Evolutionary conservation across 1,140 invertebrate species (phyloP), one percentile per base, ranked within the genome.

Genomic region (Thaumetopoea pityocampa): DNA sequence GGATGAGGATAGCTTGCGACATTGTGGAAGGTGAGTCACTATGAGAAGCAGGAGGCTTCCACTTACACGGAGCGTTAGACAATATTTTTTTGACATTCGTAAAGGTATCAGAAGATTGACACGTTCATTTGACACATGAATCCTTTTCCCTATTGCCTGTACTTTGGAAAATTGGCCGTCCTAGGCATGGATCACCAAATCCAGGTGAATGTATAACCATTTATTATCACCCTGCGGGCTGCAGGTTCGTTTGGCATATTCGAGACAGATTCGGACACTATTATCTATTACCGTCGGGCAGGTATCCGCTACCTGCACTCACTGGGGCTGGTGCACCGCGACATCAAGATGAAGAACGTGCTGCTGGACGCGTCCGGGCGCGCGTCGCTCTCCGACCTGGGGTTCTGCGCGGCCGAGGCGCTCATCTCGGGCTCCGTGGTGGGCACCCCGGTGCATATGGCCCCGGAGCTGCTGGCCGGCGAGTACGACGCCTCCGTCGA

Each of bases 391-490:
- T 95, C 94, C 0, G 95, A 97, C 85, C 88, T 97, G 3, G 95
- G 95, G 1, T 97, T 97, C 84, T 97, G 95, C 67, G 95, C 96
- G 57, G 94, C 94, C 0, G 94, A 94, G 78, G 94, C 94, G 0
- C 95, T 97, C 90, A 94, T 97, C 89, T 95, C 93, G 2, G 94
- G 92, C 6, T 93, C 92, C 51, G 89, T 94, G 36, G 93, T 94
- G 5, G 95, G 95, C 8, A 96, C 95, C 4, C 95, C 95, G 0
- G 93, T 96, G 43, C 95, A 97, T 67, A 97, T 97, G 95, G 94
- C 95, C 16, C 95, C 95, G 0, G 95, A 97, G 85, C 86, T 97
- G 10, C 88, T 96, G 24, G 90, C 89, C 22, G 92, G 92, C 0
- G 88, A 90, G 49, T 97, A 97, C 63, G 93, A 96, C 64, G 93